Conservation (phyloP, 2,797 vertebrate genomes). For the Scleropages formosus region DNA sequence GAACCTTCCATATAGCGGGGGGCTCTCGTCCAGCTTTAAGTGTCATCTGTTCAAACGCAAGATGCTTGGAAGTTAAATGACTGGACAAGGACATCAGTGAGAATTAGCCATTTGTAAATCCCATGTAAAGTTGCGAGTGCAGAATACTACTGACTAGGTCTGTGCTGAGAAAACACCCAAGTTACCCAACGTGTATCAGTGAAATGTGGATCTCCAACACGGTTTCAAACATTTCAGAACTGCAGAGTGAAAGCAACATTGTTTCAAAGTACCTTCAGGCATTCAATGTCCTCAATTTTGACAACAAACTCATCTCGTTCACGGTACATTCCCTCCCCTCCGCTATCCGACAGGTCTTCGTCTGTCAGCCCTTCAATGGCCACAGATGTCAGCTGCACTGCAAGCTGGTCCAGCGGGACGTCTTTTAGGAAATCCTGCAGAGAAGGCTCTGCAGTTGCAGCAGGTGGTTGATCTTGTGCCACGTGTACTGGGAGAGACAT, state of each 20-base stretch:
- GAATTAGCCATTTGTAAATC: too few species aligned
- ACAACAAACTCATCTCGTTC: conserved; percentile 97
- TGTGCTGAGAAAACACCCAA: background rate
- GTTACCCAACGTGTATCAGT: background rate
- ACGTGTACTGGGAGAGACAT: conserved; percentile 56
- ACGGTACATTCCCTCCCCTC: conserved; percentile 94
- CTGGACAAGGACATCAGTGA: background rate
- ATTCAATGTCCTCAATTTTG: conserved; percentile 94
- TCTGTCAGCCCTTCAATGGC: conserved; percentile 91
- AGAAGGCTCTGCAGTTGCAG: conserved; percentile 48
- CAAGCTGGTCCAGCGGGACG: conserved; percentile 69
- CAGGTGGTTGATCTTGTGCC: conserved; percentile 58
- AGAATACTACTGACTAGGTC: background rate
- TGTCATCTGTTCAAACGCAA: conserved; percentile 70
- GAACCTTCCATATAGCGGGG: conserved; percentile 98
- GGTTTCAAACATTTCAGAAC: background rate
- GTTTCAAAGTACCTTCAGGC: conserved; percentile 75
- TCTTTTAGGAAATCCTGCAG: conserved; percentile 65
- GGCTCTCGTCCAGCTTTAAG: conserved; percentile 87
- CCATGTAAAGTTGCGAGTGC: background rate
- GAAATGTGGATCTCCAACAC: too few species aligned
- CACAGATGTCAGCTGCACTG: conserved; percentile 73
- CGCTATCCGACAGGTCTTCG: conserved; percentile 89
- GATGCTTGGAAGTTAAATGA: conserved; percentile 26
- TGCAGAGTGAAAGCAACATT: background rate